Conservation (phyloP, 2,797 vertebrate species). For the Melanotaenia parkinsoni region DNA sequence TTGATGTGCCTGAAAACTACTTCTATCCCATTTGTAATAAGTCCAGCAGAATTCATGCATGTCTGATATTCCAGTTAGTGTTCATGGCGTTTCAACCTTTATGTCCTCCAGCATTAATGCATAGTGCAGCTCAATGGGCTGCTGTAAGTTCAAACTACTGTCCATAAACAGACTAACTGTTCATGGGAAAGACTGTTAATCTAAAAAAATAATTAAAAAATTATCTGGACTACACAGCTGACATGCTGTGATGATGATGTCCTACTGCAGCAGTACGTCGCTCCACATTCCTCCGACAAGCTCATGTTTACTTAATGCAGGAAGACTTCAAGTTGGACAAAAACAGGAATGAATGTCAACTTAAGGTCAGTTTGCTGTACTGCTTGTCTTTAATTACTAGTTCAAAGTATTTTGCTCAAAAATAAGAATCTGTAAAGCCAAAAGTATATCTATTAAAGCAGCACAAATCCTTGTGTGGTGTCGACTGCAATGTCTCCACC, state of each 20-base stretch:
- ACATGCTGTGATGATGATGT: neutral
- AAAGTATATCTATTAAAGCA: too few species aligned
- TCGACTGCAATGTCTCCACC: conserved; percentile 8
- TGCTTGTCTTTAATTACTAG: neutral
- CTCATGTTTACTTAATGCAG: neutral
- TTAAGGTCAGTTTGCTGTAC: conserved; percentile 5
- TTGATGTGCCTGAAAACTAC: conserved; percentile 3
- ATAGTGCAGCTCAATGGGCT: conserved; percentile 9
- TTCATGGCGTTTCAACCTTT: neutral
- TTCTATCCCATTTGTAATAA: neutral
- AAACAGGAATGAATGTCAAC: conserved; percentile 47
- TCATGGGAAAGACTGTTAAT: neutral
- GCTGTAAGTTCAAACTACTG: conserved; percentile 10
- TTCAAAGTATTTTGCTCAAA: neutral
- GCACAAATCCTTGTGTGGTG: neutral
- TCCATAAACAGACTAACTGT: neutral
- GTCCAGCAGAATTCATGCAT: too few species aligned
- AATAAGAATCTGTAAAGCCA: neutral
- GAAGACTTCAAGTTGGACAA: neutral
- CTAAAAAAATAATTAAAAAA: too few species aligned
- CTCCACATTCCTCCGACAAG: conserved; percentile 14
- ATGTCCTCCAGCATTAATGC: conserved; percentile 19
- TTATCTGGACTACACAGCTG: neutral
- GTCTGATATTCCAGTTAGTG: conserved; percentile 10
- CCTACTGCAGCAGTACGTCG: neutral